Conservation (phyloP, 2,113 vertebrate species). For the Pseudonaja textilis region DNA sequence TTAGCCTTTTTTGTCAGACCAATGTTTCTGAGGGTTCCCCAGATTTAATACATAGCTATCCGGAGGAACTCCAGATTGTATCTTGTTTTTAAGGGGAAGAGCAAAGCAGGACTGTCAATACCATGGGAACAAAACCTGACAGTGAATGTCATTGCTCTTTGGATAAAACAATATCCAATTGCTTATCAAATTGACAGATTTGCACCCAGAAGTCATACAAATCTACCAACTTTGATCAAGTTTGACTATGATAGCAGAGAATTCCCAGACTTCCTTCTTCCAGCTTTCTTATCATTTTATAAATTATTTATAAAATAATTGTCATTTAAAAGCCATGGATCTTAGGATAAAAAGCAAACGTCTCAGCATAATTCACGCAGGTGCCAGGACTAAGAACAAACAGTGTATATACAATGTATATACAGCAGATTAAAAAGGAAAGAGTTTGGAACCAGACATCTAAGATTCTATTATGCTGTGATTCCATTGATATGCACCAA, state of each 20-base stretch:
- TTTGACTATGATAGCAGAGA: background rate
- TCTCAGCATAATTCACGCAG: background rate
- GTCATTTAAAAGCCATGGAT: background rate
- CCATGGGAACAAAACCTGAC: constrained; percentile 7
- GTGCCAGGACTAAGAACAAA: background rate
- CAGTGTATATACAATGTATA: background rate
- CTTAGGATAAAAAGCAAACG: background rate
- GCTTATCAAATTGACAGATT: background rate
- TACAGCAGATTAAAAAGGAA: background rate
- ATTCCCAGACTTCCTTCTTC: background rate
- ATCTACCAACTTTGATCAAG: background rate
- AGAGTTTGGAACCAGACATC: background rate
- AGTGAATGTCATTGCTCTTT: background rate
- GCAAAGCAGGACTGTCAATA: background rate
- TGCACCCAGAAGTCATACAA: background rate
- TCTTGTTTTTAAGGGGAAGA: background rate
- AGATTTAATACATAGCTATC: background rate
- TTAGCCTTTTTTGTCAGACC: background rate
- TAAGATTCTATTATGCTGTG: background rate
- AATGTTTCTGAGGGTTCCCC: background rate
- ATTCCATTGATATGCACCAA: background rate
- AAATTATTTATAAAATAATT: background rate
- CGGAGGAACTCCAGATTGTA: background rate
- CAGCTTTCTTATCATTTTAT: background rate
- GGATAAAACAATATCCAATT: background rate